Evolutionary conservation across 2,797 vertebrate genomes (phyloP), one percentile per base, ranked within the genome.

Genomic region (Cyprinodon diabolis): DNA sequence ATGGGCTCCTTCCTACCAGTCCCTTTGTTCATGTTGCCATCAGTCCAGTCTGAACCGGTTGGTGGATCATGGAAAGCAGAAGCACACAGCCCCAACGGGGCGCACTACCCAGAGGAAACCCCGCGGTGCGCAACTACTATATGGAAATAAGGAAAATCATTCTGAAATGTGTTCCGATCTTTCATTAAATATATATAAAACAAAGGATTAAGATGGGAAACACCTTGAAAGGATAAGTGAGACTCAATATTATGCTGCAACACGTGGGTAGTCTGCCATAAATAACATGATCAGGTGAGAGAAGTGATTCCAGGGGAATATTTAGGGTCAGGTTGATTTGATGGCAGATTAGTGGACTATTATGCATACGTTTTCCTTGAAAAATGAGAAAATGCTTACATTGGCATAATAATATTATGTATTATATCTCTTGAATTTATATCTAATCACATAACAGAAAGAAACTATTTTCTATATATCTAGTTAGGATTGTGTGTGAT

Each of bases 21-120:
- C 85, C 83, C 82, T 68, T 72, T 70, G 74, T 78, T 74, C 23
- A 73, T 75, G 78, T 55, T 62, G 45, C 52, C 65, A 68, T 60
- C 71, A 65, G 81, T 84, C 92, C 91, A 86, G 91, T 92, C 86
- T 88, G 84, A 93, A 90, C 91, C 87, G 87, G 92, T 90, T 91
- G 69, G 69, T 84, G 75, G 76, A 86, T 75, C 73, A 66, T 37
- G 74, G 81, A 49, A 43, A 82, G 74, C 73, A 81, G 19, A 76
- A 51, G 82, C 77, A 51, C 63, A 6, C 9, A 51, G 66, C 84
- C 74, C 71, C 86, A 73, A 77, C 40, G 76, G 78, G 71, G 75
- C 45, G 71, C 72, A 83, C 74, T 57, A 72, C 54, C 67, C 68
- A 51, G 17, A 60, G 43, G 55, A 6, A 14, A 70, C 69, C 40